Base-by-base conservation (phyloP, 2,888 invertebrate genomes). In the Mesorhabditis belari region DNA sequence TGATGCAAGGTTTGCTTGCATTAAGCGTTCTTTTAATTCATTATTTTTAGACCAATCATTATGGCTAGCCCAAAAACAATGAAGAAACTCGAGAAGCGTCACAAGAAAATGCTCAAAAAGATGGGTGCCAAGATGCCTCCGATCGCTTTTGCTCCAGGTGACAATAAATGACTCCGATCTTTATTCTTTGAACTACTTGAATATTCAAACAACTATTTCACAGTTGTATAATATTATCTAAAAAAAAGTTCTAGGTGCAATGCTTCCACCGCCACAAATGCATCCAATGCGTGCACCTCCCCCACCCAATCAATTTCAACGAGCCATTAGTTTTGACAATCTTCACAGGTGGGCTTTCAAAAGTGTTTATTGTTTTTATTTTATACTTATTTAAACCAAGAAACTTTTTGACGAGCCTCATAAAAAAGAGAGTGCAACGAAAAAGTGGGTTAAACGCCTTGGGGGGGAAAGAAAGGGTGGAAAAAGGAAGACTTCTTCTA, bases 61-160 rank as follows among this genome's bases (percentile, higher is more conserved):
- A 63, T 63, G 17, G 65, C 64, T 6, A 68, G 69, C 55, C 62
- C 66, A 49, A 70, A 70, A 55, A 70, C 70, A n/a, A 55, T 70
- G 25, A 70, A 70, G 50, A 70, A 70, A 54, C 65, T 70, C 64
- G 68, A 70, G 60, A 70, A 69, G 63, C 68, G 69, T 53, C 70
- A 70, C 49, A 60, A 64, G 61, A 70, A 70, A 53, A 49, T 70
- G 53, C 61, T 66, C 63, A 70, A 70, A 57, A 35, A 35, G 44
- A 9, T 35, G 12, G n/a, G 44, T n/a, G 44, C 12, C 12, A 35
- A 35, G n/a, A 35, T 9, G 12, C 44, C 44, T 1, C 12, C 44
- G 44, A 9, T 35, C 44, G 44, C 44, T 17, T 35, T 35, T 35
- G 12, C 12, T 35, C 44, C 44, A 35, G 44, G 44, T 35, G n/a